Evolutionary conservation across 2,797 vertebrate species (phyloP).

Genomic region (Echeneis naucrates): DNA sequence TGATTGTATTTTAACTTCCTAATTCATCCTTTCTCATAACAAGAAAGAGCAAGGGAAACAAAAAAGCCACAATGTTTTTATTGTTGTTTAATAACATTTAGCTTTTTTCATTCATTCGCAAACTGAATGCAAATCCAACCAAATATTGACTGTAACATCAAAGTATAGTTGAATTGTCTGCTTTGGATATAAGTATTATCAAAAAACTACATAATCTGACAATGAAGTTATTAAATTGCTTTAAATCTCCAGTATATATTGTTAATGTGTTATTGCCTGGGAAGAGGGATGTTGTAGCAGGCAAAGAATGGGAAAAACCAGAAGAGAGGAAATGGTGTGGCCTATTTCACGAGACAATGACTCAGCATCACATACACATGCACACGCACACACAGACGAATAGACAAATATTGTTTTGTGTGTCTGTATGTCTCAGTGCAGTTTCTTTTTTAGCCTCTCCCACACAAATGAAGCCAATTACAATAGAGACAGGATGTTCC

Average conservation of each 20-base stretch:
- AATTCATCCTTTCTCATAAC: no score
- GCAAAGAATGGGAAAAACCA: slow-evolving; percentile 69
- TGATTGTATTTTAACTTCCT: not conserved
- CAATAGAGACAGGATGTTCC: no score
- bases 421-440: no score
- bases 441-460: no score
- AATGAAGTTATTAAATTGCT: slow-evolving; percentile 17
- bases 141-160: not conserved
- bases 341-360: slow-evolving; percentile 87
- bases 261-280: slow-evolving; percentile 40
- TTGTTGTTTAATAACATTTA: no score
- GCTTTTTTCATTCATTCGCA: no score
- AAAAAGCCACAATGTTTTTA: no score
- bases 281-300: slow-evolving; percentile 58
- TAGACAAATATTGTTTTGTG: no score
- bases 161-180: slow-evolving; percentile 3
- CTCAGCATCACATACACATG: slow-evolving; percentile 29
- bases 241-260: slow-evolving; percentile 23
- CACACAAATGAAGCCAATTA: no score
- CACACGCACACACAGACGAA: not conserved
- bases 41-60: no score
- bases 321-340: slow-evolving; percentile 83
- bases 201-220: not conserved
- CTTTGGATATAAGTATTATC: not conserved
- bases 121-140: not conserved